Conservation (phyloP, 1,140 invertebrate genomes). For the Bombus sibiricus region DNA sequence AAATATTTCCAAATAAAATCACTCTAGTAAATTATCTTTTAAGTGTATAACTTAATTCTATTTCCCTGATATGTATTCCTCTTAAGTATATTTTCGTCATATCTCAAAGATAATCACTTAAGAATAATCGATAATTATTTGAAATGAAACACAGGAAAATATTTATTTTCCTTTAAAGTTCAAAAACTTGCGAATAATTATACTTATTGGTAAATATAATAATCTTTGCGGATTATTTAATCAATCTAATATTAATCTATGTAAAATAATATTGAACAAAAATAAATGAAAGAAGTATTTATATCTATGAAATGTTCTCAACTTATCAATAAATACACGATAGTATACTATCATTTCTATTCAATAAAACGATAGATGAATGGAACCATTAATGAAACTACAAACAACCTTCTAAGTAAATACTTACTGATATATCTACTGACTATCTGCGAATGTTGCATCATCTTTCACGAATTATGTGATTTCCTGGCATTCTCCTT, state of each 20-base stretch:
- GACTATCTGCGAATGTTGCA: not conserved
- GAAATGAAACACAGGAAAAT: too few species aligned
- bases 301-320: not conserved
- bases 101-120: too few species aligned
- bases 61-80: too few species aligned
- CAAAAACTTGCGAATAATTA: too few species aligned
- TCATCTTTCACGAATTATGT: not conserved
- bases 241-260: not conserved
- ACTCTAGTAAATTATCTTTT: too few species aligned
- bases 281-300: not conserved
- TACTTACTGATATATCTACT: not conserved
- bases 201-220: too few species aligned
- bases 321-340: not conserved
- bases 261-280: not conserved
- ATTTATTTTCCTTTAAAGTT: too few species aligned
- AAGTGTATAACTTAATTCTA: too few species aligned
- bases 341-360: not conserved
- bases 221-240: too few species aligned
- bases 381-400: not conserved
- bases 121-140: too few species aligned
- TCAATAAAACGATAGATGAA: not conserved
- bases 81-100: too few species aligned
- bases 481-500: not conserved
- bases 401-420: not conserved
- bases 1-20: too few species aligned